These are phyloP conservation scores for Nineta flava DNA, from an alignment of 2,888 invertebrate species.

Conservation along the genomic window DNA sequence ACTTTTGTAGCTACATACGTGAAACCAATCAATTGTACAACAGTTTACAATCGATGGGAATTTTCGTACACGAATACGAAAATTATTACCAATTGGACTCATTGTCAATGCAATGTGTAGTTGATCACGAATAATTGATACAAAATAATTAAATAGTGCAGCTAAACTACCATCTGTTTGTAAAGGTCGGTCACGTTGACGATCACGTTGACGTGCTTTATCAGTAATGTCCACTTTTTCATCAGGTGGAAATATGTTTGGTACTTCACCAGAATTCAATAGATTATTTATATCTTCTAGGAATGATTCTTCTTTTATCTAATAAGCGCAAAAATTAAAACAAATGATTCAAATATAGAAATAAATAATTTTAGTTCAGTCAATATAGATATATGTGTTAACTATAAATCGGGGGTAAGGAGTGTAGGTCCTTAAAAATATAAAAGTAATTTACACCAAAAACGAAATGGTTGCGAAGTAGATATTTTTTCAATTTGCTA, in stretches of 20 bases:
- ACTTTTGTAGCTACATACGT: constrained; percentile 27
- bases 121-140: constrained; percentile 75
- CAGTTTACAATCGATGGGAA: constrained; percentile 90
- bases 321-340: constrained; percentile 10
- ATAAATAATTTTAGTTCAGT: too few relatives aligned
- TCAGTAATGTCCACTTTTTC: constrained; percentile 84
- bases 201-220: constrained; percentile 81
- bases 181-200: constrained; percentile 67
- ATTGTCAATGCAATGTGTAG: constrained; percentile 78
- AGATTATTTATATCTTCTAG: constrained; percentile 87
- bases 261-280: constrained; percentile 85
- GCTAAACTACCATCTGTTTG: constrained; percentile 88
- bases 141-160: constrained; percentile 82
- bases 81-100: constrained; percentile 79
- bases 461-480: too few relatives aligned
- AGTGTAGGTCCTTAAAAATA: too few relatives aligned
- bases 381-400: too few relatives aligned
- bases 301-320: constrained; percentile 86
- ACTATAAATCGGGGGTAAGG: too few relatives aligned
- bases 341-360: constrained; percentile 2
- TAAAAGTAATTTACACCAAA: too few relatives aligned
- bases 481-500: too few relatives aligned
- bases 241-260: constrained; percentile 71
- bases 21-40: constrained; percentile 94
- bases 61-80: constrained; percentile 68